Evolutionary conservation across 2,888 invertebrate genomes (phyloP).

Genomic region (Ophion slaviceki): DNA sequence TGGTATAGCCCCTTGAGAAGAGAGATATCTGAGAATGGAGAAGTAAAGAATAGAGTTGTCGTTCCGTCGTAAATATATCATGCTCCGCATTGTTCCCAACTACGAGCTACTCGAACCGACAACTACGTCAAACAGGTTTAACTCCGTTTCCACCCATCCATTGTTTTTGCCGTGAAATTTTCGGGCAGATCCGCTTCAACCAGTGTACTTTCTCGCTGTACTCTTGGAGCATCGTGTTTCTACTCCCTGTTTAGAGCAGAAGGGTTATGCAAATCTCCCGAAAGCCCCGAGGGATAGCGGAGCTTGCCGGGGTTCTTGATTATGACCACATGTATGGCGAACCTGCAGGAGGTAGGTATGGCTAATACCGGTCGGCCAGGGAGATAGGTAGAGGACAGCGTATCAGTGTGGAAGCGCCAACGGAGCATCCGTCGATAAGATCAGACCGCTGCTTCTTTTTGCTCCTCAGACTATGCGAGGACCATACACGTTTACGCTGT

Average conservation of each 20-base stretch:
- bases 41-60: too few relatives aligned
- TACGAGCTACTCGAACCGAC: slow-evolving; percentile 13
- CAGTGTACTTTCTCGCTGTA: slow-evolving; percentile 40
- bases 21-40: too few relatives aligned
- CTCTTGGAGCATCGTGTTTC: slow-evolving; percentile 28
- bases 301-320: slow-evolving; percentile 57
- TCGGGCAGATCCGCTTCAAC: slow-evolving; percentile 15
- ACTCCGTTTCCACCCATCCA: slow-evolving; percentile 41
- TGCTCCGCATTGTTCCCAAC: too few relatives aligned
- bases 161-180: slow-evolving; percentile 35
- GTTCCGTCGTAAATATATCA: too few relatives aligned
- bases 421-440: slow-evolving; percentile 63
- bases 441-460: slow-evolving; percentile 64
- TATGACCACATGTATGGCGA: slow-evolving; percentile 36
- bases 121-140: slow-evolving; percentile 24
- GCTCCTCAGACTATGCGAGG: slow-evolving; percentile 41
- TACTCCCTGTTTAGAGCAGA: slow-evolving; percentile 54
- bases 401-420: slow-evolving; percentile 66
- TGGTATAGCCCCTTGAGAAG: too few relatives aligned
- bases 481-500: background rate
- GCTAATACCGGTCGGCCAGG: slow-evolving; percentile 57
- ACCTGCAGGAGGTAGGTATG: slow-evolving; percentile 54
- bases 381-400: slow-evolving; percentile 58
- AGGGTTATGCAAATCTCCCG: slow-evolving; percentile 63
- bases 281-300: slow-evolving; percentile 60